A percentile compares a stretch with the other conserved stretches of the same genome.
These are phyloP conservation scores for Trissolcus brochymenae DNA, from an alignment of 2,888 invertebrate genomes.

Conservation along the genomic window DNA sequence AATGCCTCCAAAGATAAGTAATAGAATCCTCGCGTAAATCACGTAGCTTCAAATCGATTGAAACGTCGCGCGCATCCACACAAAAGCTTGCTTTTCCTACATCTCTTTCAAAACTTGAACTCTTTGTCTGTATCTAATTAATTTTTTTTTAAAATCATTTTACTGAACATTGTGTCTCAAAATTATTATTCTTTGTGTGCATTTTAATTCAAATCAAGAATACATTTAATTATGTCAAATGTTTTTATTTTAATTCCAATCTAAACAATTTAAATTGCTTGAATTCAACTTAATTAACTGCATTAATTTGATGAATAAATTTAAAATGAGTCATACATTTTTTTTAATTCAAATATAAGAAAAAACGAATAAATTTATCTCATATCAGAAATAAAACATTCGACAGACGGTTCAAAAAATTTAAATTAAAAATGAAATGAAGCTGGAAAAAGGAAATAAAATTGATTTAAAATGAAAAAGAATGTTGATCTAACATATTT, in stretches of 20 bases:
- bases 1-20: background rate
- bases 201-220: too few relatives aligned
- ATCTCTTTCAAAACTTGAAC: constrained; percentile 27
- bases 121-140: background rate
- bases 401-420: too few relatives aligned
- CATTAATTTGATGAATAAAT: background rate
- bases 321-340: background rate
- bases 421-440: background rate
- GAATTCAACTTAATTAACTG: too few relatives aligned
- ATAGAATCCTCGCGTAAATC: constrained; percentile 59
- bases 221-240: too few relatives aligned
- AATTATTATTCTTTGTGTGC: too few relatives aligned
- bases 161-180: background rate
- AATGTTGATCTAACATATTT: constrained; percentile 72
- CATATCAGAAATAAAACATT: background rate
- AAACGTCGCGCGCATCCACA: constrained; percentile 70
- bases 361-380: background rate
- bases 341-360: background rate
- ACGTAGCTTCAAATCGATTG: constrained; percentile 67
- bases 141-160: background rate
- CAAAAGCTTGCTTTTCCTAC: constrained; percentile 64
- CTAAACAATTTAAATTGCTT: too few relatives aligned
- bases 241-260: too few relatives aligned
- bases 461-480: constrained; percentile 60
- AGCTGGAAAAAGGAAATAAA: constrained; percentile 16